Evolutionary conservation across 2,888 invertebrate species (phyloP), one percentile per base, ranked within the genome.

Genomic region (Mesorhabditis sp.): DNA sequence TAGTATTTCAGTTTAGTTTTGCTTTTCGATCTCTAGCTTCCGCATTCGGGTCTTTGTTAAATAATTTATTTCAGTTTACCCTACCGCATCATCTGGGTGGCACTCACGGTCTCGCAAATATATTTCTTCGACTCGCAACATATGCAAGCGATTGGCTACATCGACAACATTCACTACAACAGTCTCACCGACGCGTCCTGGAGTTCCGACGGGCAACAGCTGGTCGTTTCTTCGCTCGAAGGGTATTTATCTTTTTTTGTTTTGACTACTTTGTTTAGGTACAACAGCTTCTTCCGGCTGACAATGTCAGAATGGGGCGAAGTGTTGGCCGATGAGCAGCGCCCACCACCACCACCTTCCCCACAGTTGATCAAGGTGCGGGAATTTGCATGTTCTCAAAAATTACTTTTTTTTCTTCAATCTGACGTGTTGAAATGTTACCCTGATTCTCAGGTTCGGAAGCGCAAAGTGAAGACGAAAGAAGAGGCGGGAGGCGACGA

Each of bases 51-150:
- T n/a, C 28, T 41, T 10, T 4, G 4, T 65, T 10, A 50, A 64
- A 43, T 13, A 7, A 58, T n/a, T 50, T 64, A 45, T 71, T 81
- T 67, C 61, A 85, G 90, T 10, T 86, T 92, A 62, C 91, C 91
- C 0, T 92, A 92, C 85, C 90, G 96, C 72, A 90, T 93, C 88
- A 88, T 98, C 70, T 92, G 95, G 86, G 96, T 96, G 0, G 91
- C 96, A 13, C 94, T 92, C 41, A 94, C 95, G 2, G 91, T 92
- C 79, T 91, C 92, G 80, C 83, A 87, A 1, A 91, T 98, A 45
- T 88, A 93, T 70, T 87, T 95, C 62, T 94, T 93, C 85, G 94
- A 95, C 84, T 93, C 93, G 0, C 93, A 94, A 86, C 93, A 93
- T 84, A 86, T 88, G 4, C 88, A 90, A 58, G 94, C 94, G 0